phyloP scores from a whole-genome alignment of 2,888 invertebrate species.

The Argyresthia albistria region DNA sequence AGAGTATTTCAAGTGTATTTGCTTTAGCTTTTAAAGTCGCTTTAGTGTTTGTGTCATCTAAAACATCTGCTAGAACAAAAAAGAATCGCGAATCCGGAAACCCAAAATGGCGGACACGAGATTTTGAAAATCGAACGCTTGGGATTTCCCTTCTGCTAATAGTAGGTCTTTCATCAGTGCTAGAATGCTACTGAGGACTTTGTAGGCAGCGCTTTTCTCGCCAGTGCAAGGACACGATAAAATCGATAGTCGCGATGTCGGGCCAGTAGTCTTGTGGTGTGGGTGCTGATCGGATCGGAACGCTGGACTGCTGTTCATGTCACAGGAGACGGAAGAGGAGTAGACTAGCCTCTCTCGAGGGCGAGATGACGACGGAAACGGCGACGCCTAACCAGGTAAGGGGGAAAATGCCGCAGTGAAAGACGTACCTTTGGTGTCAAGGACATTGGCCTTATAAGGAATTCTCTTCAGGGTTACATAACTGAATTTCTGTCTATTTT shows the following conservation, averaged over 20 bases:
- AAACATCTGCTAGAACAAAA: background rate
- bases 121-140: conserved; percentile 10
- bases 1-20: conserved; percentile 14
- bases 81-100: conserved; percentile 22
- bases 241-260: conserved; percentile 45
- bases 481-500: too few species aligned
- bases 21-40: conserved; percentile 40
- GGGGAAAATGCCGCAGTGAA: background rate
- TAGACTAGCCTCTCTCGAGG: conserved; percentile 46
- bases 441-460: too few species aligned
- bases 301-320: conserved; percentile 58
- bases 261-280: conserved; percentile 17
- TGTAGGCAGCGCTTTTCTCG: conserved; percentile 19
- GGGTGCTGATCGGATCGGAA: conserved; percentile 24
- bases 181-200: conserved; percentile 41
- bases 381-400: conserved; percentile 66
- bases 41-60: conserved; percentile 11
- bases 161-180: background rate
- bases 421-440: too few species aligned
- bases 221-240: conserved; percentile 32
- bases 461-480: too few species aligned
- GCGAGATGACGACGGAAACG: conserved; percentile 66
- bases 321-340: conserved; percentile 49
- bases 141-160: background rate
- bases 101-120: conserved; percentile 53